Percentiles rank a stretch among this genome's conserved stretches.
These are phyloP conservation scores for Pseudomyrmex sp. DNA, from an alignment of 1,140 invertebrate genomes.

Conservation along the genomic window DNA sequence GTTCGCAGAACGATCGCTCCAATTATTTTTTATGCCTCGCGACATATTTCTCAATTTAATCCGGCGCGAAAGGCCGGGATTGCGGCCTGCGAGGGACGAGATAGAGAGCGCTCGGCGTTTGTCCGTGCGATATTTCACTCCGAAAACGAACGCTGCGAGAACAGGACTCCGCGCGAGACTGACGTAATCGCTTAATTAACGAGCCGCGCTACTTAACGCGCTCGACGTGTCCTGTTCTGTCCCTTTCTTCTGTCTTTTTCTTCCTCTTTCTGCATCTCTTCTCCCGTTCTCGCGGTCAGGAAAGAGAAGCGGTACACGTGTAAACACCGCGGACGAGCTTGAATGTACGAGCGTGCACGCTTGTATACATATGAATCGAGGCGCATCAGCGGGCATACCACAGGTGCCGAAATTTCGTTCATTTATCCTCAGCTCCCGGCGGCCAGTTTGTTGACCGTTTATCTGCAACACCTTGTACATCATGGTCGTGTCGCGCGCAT, in stretches of 20 bases:
- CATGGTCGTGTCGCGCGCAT: slow-evolving; percentile 10
- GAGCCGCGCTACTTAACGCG: slow-evolving; percentile 47
- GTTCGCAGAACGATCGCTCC: slow-evolving; percentile 35
- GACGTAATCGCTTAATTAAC: slow-evolving; percentile 70
- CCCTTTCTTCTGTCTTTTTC: slow-evolving; percentile 1
- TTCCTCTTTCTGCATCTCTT: not conserved
- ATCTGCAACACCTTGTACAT: slow-evolving; percentile 67
- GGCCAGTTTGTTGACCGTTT: slow-evolving; percentile 69
- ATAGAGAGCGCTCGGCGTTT: slow-evolving; percentile 19
- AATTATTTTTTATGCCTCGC: slow-evolving; percentile 61
- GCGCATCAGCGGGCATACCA: slow-evolving; percentile 64
- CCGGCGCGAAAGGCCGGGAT: slow-evolving; percentile 10
- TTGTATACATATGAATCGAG: slow-evolving; percentile 64
- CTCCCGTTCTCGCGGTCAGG: not conserved
- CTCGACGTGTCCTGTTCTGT: slow-evolving; percentile 25
- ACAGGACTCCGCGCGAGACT: not conserved
- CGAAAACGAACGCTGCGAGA: slow-evolving; percentile 47
- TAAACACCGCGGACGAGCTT: slow-evolving; percentile 58
- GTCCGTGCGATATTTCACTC: slow-evolving; percentile 60
- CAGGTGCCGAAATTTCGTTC: slow-evolving; percentile 71
- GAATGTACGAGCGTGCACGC: slow-evolving; percentile 53
- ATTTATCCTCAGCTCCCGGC: slow-evolving; percentile 64
- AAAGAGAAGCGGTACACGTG: slow-evolving; percentile 44
- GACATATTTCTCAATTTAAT: slow-evolving; percentile 64
- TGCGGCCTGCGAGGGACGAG: slow-evolving; percentile 11